These are phyloP conservation scores for Brachypodius melanocephalos DNA, from an alignment of 2,113 vertebrate species.

Conservation along the genomic window DNA sequence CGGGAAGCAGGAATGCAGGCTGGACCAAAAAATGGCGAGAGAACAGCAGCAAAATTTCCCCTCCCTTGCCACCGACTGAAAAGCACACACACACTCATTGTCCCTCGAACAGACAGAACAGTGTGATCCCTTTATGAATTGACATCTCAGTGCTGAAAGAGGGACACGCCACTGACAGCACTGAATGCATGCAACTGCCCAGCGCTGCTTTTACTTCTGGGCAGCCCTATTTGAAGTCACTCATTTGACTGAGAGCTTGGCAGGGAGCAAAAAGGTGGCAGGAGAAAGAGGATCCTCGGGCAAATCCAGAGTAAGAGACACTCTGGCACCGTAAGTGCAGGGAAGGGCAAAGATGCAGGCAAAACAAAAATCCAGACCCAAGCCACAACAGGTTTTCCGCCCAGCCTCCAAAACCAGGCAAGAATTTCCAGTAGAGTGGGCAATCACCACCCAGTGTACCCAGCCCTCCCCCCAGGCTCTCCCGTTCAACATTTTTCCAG, in stretches of 20 bases:
- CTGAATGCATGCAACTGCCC: conserved; percentile 20
- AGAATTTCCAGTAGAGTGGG: not conserved
- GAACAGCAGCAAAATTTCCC: not conserved
- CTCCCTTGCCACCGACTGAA: conserved; percentile 11
- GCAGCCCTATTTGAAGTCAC: conserved; percentile 34
- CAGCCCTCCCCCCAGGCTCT: not conserved
- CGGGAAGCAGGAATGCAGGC: conserved; percentile 1
- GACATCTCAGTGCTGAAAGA: conserved; percentile 44
- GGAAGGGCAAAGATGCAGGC: not conserved
- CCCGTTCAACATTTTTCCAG: not conserved
- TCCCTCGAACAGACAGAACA: conserved; percentile 12
- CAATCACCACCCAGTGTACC: not conserved
- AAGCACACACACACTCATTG: conserved; percentile 45
- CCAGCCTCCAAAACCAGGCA: not conserved
- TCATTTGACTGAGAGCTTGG: not conserved
- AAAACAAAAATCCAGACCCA: conserved; percentile 27
- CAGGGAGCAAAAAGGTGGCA: not conserved
- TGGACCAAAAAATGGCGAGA: conserved; percentile 27
- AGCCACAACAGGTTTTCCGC: not conserved
- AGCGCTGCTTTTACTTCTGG: not conserved
- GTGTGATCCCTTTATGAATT: conserved; percentile 52
- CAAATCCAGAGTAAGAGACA: not conserved
- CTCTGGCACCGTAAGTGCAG: not conserved
- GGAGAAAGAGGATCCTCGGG: not conserved
- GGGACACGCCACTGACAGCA: conserved; percentile 3